Percentiles rank a stretch among this genome's conserved stretches.
phyloP scores from a whole-genome alignment of 2,888 invertebrate genomes.

The Drosophila tanythrix region DNA sequence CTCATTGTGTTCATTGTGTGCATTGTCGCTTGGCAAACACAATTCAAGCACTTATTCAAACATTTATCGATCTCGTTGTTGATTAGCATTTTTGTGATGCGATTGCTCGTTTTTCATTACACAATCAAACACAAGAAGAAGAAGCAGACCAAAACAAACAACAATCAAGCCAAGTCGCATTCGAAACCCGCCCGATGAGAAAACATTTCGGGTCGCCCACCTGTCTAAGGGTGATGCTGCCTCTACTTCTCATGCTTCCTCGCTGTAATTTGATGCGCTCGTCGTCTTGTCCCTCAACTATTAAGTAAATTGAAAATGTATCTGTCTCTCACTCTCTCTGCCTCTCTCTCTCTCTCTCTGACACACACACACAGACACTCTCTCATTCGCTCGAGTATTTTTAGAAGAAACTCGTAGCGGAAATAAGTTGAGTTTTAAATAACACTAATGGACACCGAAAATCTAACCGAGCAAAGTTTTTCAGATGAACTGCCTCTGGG shows the following conservation, averaged over 20 bases:
- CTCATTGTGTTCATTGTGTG: constrained; percentile 27
- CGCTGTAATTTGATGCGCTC: constrained; percentile 68
- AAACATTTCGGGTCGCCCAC: constrained; percentile 25
- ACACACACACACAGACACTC: neutral
- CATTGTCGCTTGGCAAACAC: constrained; percentile 50
- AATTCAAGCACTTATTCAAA: constrained; percentile 67
- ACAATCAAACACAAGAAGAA: constrained; percentile 12
- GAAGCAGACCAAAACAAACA: constrained; percentile 46
- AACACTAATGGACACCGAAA: constrained; percentile 80
- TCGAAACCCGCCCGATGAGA: constrained; percentile 30
- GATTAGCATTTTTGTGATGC: constrained; percentile 70
- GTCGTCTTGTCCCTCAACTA: constrained; percentile 65
- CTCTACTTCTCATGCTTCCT: neutral
- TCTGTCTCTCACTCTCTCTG: neutral
- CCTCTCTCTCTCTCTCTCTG: neutral
- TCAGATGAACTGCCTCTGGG: constrained; percentile 70
- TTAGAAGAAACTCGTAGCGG: constrained; percentile 21
- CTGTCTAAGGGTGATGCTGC: constrained; percentile 31
- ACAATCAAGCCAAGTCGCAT: constrained; percentile 29
- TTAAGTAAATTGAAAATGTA: constrained; percentile 76
- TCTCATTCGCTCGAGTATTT: constrained; percentile 36
- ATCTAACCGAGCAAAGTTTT: constrained; percentile 79
- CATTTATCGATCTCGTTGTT: constrained; percentile 76
- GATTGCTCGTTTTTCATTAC: constrained; percentile 58
- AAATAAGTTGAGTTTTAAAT: constrained; percentile 69